These are phyloP conservation scores for Brenthis daphne DNA, from an alignment of 2,888 invertebrate genomes.

Conservation along the genomic window DNA sequence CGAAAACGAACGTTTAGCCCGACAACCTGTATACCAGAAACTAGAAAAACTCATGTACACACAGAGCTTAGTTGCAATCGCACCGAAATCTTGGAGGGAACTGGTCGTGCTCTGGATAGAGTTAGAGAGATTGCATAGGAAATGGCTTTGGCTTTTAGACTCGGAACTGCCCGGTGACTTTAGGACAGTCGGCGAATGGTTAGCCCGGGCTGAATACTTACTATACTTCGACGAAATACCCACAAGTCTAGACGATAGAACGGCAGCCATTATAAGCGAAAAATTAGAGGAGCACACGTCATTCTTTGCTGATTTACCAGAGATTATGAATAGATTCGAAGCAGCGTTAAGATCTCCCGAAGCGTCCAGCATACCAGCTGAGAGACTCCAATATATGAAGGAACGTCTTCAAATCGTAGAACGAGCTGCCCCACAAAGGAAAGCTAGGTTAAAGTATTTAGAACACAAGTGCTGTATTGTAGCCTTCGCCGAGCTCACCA, in stretches of 20 bases:
- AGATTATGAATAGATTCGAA: constrained; percentile 89
- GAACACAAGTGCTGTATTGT: constrained; percentile 97
- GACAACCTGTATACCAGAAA: constrained; percentile 87
- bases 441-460: constrained; percentile 92
- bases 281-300: constrained; percentile 94
- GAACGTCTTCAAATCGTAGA: constrained; percentile 88
- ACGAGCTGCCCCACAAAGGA: constrained; percentile 89
- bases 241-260: constrained; percentile 92
- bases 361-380: constrained; percentile 87
- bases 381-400: constrained; percentile 92
- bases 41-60: constrained; percentile 90
- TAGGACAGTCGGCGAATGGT: constrained; percentile 93
- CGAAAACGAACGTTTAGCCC: constrained; percentile 89
- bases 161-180: constrained; percentile 92
- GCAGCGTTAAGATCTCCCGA: constrained; percentile 86
- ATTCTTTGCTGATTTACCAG: constrained; percentile 93
- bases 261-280: constrained; percentile 92
- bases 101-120: constrained; percentile 91
- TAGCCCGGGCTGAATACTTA: constrained; percentile 92
- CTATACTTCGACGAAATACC: constrained; percentile 92
- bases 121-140: constrained; percentile 88
- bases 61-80: constrained; percentile 90
- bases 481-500: constrained; percentile 94
- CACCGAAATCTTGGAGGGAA: constrained; percentile 92
- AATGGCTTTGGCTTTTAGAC: constrained; percentile 96